A percentile compares a stretch with the other conserved stretches of the same genome.
Conservation (phyloP, 1,140 invertebrate species). For the Armadillidium nasatum region DNA sequence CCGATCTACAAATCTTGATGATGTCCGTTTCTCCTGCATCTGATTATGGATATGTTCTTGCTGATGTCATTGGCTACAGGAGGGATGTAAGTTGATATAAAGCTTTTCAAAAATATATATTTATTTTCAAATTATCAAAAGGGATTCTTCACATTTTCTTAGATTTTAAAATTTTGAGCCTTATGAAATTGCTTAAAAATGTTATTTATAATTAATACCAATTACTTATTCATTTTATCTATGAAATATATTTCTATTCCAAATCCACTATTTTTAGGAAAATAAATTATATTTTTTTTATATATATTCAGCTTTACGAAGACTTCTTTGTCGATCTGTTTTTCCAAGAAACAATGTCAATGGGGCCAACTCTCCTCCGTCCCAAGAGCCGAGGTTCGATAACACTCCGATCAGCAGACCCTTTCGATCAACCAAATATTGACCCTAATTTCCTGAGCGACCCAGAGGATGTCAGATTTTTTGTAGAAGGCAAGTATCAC, state of each 20-base stretch:
- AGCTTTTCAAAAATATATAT: too few relatives aligned
- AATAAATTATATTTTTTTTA: too few relatives aligned
- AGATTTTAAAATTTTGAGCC: too few relatives aligned
- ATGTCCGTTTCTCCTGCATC: slow-evolving; percentile 53
- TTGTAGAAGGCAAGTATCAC: slow-evolving; percentile 61
- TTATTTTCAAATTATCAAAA: too few relatives aligned
- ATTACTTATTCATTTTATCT: too few relatives aligned
- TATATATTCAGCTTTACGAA: slow-evolving; percentile 29
- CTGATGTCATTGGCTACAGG: slow-evolving; percentile 25
- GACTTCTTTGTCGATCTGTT: slow-evolving; percentile 31
- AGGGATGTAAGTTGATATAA: slow-evolving; percentile 19
- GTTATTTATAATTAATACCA: too few relatives aligned
- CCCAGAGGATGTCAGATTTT: slow-evolving; percentile 64
- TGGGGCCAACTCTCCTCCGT: slow-evolving; percentile 47
- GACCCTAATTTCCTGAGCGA: slow-evolving; percentile 76
- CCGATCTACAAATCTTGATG: slow-evolving; percentile 82
- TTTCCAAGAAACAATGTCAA: slow-evolving; percentile 45
- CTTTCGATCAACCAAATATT: slow-evolving; percentile 70
- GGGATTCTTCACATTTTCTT: too few relatives aligned
- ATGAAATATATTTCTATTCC: too few relatives aligned
- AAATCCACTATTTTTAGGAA: too few relatives aligned
- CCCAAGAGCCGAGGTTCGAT: slow-evolving; percentile 53
- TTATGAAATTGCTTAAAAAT: too few relatives aligned
- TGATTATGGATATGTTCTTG: slow-evolving; percentile 22
- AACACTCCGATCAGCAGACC: slow-evolving; percentile 67